Conservation (phyloP, 2,888 invertebrate species). For the Podotricha telesiphe region DNA sequence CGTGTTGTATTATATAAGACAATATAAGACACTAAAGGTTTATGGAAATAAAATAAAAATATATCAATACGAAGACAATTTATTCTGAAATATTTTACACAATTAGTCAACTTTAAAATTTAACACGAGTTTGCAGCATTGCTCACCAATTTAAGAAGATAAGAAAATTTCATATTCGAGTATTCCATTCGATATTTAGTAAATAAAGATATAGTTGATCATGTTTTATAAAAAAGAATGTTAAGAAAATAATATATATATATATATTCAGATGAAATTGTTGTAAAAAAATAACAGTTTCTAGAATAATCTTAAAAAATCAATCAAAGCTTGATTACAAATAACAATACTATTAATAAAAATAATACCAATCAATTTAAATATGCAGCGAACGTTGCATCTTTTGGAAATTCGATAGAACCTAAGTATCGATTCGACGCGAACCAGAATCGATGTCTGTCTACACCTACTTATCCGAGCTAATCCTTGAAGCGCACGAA, state of each 20-base stretch:
- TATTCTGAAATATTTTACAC: constrained; percentile 17
- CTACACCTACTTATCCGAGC: constrained; percentile 9
- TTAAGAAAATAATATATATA: neutral
- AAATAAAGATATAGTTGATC: neutral
- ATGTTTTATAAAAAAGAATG: neutral
- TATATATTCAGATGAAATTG: neutral
- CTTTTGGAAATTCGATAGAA: constrained; percentile 2
- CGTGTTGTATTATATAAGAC: too few relatives aligned
- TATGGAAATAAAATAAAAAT: constrained; percentile 17
- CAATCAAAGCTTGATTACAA: neutral
- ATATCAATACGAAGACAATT: constrained; percentile 12
- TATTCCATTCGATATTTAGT: neutral
- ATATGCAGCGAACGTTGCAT: constrained; percentile 10
- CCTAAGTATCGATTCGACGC: constrained; percentile 3
- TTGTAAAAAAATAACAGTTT: constrained; percentile 8
- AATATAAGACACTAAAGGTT: neutral
- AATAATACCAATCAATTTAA: constrained; percentile 1
- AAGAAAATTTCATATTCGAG: neutral
- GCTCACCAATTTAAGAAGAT: neutral
- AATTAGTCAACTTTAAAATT: constrained; percentile 2
- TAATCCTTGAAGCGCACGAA: neutral
- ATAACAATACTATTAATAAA: neutral
- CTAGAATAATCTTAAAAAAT: neutral
- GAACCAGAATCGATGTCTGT: neutral
- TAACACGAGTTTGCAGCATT: neutral